phyloP scores from a whole-genome alignment of 2,113 vertebrate genomes.

The Prunella fulvescens region DNA sequence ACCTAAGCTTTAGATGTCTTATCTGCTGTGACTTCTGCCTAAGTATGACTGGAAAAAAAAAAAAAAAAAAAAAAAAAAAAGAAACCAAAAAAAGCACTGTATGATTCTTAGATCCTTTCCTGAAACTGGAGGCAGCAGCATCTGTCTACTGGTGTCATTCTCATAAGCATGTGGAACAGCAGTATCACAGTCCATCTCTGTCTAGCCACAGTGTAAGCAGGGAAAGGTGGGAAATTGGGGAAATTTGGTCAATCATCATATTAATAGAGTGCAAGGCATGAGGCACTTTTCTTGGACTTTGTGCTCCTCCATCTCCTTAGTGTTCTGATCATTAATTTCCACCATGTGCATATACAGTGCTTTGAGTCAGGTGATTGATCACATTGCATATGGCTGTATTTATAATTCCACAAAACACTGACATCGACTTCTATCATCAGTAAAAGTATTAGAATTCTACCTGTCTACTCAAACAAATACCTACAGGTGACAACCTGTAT shows the following conservation, averaged over 20 bases:
- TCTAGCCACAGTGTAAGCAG: not conserved
- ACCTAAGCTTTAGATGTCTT: not conserved
- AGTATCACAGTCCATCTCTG: accelerated
- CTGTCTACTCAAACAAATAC: not conserved
- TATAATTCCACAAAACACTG: not conserved
- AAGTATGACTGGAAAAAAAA: not conserved
- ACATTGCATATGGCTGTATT: not conserved
- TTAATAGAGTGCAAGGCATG: not conserved
- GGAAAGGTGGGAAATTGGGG: not conserved
- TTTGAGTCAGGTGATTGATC: not conserved
- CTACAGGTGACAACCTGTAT: not conserved
- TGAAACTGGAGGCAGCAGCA: not conserved
- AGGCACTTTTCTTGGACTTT: not conserved
- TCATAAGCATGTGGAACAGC: not conserved
- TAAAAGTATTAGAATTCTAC: not conserved
- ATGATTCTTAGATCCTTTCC: not conserved
- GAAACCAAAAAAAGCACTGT: not conserved
- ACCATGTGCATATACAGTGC: not conserved
- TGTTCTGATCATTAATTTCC: not conserved
- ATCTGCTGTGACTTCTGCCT: not conserved
- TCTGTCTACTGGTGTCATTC: not conserved
- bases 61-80: not conserved
- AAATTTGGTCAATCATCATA: not conserved
- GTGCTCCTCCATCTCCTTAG: not conserved
- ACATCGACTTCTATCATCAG: not conserved